These are phyloP conservation scores for Ataeniobius toweri DNA, from an alignment of 2,797 vertebrate species.

Conservation along the genomic window DNA sequence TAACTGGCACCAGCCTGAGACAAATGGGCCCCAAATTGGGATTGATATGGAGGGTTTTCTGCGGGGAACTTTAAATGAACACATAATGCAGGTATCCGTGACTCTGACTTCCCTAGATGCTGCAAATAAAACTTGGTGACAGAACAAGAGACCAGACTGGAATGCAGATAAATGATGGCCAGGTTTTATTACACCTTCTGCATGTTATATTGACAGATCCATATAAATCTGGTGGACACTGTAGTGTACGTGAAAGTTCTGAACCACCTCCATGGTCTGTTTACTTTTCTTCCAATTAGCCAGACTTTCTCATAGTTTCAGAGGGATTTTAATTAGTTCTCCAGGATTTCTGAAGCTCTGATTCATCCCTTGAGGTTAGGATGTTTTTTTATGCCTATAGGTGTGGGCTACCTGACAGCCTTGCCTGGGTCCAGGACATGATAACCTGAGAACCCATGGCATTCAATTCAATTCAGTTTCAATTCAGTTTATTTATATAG, in stretches of 20 bases:
- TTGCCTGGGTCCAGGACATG: too few species aligned
- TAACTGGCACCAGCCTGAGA: slow-evolving; percentile 53
- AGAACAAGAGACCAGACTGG: slow-evolving; percentile 9
- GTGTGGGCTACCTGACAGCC: too few species aligned
- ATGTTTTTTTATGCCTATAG: too few species aligned
- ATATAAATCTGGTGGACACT: background rate
- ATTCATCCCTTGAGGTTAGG: too few species aligned
- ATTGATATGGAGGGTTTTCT: slow-evolving; percentile 60
- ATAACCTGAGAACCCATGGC: too few species aligned
- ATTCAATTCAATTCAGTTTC: too few species aligned
- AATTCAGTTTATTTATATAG: too few species aligned
- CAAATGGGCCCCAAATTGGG: slow-evolving; percentile 58
- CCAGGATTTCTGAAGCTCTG: too few species aligned
- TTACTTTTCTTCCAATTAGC: background rate
- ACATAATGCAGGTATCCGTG: slow-evolving; percentile 45
- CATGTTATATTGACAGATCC: background rate
- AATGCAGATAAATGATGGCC: slow-evolving; percentile 17
- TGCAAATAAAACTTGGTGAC: slow-evolving; percentile 35
- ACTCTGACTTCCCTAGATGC: slow-evolving; percentile 21
- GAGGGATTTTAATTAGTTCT: too few species aligned
- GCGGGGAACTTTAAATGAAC: slow-evolving; percentile 53
- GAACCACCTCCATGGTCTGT: background rate
- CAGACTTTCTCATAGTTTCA: too few species aligned
- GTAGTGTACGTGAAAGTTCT: background rate
- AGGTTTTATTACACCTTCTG: background rate